Percentiles rank a stretch among this genome's conserved stretches.
phyloP scores from a whole-genome alignment of 2,888 invertebrate species.

The Lysandra coridon region DNA sequence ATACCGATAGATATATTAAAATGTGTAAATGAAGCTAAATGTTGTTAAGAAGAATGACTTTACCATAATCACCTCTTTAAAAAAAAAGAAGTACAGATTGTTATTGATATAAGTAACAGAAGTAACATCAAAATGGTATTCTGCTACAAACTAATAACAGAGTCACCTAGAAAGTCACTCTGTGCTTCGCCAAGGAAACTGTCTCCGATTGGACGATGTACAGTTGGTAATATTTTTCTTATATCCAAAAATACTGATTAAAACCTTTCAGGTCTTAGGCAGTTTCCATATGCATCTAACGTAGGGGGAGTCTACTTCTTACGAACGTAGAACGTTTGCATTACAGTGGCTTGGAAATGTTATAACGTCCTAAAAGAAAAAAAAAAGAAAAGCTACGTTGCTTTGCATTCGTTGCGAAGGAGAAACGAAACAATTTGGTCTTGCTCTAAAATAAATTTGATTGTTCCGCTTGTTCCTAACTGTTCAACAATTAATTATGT shows the following conservation, averaged over 20 bases:
- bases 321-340: too few species aligned
- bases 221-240: constrained; percentile 23
- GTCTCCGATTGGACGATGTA: constrained; percentile 41
- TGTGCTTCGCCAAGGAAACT: constrained; percentile 56
- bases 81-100: background rate
- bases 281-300: too few species aligned
- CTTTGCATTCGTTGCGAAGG: too few species aligned
- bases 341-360: too few species aligned
- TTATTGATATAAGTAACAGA: constrained; percentile 42
- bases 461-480: too few species aligned
- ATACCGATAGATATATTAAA: too few species aligned
- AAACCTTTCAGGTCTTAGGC: background rate
- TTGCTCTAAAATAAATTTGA: too few species aligned
- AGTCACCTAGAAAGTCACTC: constrained; percentile 56
- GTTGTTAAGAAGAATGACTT: background rate
- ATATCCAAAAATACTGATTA: background rate
- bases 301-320: too few species aligned
- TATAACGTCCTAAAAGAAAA: too few species aligned
- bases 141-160: constrained; percentile 74
- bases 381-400: too few species aligned
- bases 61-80: background rate
- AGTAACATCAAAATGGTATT: constrained; percentile 64
- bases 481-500: too few species aligned
- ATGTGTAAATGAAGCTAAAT: background rate
- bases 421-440: too few species aligned